Evolutionary conservation across 2,888 invertebrate genomes (phyloP), one percentile per base, ranked within the genome.

Genomic region (Sphaerophoria rueppellii): DNA sequence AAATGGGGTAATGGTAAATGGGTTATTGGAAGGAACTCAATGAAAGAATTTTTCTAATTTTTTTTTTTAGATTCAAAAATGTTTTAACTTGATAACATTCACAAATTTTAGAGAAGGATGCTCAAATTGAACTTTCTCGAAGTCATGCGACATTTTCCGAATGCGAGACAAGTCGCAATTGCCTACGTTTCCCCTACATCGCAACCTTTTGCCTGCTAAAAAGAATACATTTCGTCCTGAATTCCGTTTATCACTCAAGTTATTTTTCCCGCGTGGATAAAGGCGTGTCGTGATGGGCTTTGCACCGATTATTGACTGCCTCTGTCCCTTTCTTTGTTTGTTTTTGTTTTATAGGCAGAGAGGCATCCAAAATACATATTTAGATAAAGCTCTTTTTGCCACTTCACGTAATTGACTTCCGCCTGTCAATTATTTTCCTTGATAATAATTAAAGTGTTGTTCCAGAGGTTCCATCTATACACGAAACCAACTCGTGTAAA

Each of bases 351-450:
- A 24, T 24, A 24, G 24, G 24, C 24, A 24, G 1, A 24, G 24
- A 24, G 24, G 1, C 24, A 9, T 50, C 24, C 24, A 24, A 24
- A 24, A 37, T 52, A n/a, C 37, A 4, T 32, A 24, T 11, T 9
- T 14, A 24, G 48, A 12, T 43, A 11, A 48, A 70, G 50, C 46
- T n/a, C 24, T 63, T 63, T 65, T 78, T 52, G 57, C 16, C 50
- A 14, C 24, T 48, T 14, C 54, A 37, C 48, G 37, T 78, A 58
- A 78, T 74, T 78, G 61, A 63, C 74, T 74, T 78, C 78, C 55
- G 78, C 54, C 46, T 78, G 78, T 71, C 82, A 78, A 82, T 82
- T 74, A 78, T 78, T 78, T 82, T 78, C 78, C 78, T 78, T 70
- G 73, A 24, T 24, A 24, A 70, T 78, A 82, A 82, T 82, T 82